phyloP scores from a whole-genome alignment of 1,140 invertebrate species.

The Littorina saxatilis region DNA sequence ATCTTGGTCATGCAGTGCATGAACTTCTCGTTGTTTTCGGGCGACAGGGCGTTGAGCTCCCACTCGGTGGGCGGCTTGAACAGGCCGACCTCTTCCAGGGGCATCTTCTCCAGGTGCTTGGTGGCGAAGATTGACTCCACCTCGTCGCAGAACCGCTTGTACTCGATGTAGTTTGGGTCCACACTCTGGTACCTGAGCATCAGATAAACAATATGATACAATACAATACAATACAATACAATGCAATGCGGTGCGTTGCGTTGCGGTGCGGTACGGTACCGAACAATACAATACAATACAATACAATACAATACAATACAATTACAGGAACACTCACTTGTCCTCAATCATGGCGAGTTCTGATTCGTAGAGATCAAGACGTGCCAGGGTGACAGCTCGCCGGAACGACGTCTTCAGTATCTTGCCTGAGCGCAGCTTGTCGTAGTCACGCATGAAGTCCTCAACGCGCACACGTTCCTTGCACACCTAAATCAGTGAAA shows the following conservation, averaged over 20 bases:
- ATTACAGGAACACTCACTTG: conserved; percentile 58
- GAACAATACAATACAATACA: no score
- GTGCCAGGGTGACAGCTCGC: conserved; percentile 71
- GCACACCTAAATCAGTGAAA: conserved; percentile 62
- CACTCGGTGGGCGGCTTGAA: conserved; percentile 69
- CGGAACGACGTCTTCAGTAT: conserved; percentile 73
- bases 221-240: neutral
- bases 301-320: no score
- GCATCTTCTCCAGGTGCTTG: conserved; percentile 73
- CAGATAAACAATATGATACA: neutral
- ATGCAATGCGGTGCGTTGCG: no score
- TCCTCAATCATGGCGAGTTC: conserved; percentile 73
- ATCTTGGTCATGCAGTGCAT: conserved; percentile 65
- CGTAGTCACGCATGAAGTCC: conserved; percentile 75
- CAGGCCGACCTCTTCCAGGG: conserved; percentile 65
- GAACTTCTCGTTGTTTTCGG: conserved; percentile 56
- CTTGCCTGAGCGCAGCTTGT: conserved; percentile 73
- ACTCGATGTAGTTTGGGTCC: conserved; percentile 69
- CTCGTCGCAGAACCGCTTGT: conserved; percentile 72
- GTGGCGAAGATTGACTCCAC: conserved; percentile 75
- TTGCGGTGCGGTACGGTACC: no score
- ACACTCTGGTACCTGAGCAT: conserved; percentile 61
- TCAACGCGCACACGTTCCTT: conserved; percentile 71
- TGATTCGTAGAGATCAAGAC: conserved; percentile 70
- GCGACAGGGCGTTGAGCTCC: conserved; percentile 62